phyloP scores from a whole-genome alignment of 2,888 invertebrate species.

The Hypselothyrea guttata region DNA sequence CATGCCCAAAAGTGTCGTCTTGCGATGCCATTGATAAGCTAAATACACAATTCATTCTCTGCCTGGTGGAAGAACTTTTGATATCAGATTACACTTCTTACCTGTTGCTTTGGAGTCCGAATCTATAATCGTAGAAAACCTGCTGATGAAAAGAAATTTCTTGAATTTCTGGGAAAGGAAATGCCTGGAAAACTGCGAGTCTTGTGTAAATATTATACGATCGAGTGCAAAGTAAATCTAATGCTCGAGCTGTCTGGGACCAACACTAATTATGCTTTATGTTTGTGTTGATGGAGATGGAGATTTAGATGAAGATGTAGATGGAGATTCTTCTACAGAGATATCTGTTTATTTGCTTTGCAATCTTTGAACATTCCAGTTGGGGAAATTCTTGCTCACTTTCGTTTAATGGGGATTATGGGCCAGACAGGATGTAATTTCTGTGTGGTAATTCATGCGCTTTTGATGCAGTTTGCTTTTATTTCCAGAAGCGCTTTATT shows the following conservation, averaged over 20 bases:
- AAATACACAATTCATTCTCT: slow-evolving; percentile 39
- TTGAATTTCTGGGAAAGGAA: slow-evolving; percentile 55
- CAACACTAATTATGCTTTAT: slow-evolving; percentile 62
- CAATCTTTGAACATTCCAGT: slow-evolving; percentile 28
- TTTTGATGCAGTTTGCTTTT: slow-evolving; percentile 12
- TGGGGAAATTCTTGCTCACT: slow-evolving; percentile 16
- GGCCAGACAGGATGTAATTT: slow-evolving; percentile 35
- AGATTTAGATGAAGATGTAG: too few relatives aligned
- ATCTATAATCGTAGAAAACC: slow-evolving; percentile 50
- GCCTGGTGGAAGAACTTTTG: slow-evolving; percentile 16
- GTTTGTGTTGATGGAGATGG: slow-evolving; percentile 38
- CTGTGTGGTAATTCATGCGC: slow-evolving; percentile 15
- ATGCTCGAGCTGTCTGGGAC: slow-evolving; percentile 35
- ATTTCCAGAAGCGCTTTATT: neutral
- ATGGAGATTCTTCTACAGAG: slow-evolving; percentile 28
- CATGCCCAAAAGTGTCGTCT: slow-evolving; percentile 23
- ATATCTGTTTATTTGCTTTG: slow-evolving; percentile 49
- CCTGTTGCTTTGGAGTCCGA: slow-evolving; percentile 45
- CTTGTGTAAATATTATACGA: slow-evolving; percentile 61
- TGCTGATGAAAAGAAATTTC: slow-evolving; percentile 27
- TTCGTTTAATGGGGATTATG: too few relatives aligned
- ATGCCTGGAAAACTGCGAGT: slow-evolving; percentile 57
- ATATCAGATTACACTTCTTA: slow-evolving; percentile 57
- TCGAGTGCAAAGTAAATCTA: slow-evolving; percentile 13
- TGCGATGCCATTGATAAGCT: slow-evolving; percentile 63